Percentiles rank a stretch among this genome's conserved stretches.
Evolutionary conservation across 2,888 invertebrate genomes (phyloP).

Genomic region (Stramonita haemastoma): DNA sequence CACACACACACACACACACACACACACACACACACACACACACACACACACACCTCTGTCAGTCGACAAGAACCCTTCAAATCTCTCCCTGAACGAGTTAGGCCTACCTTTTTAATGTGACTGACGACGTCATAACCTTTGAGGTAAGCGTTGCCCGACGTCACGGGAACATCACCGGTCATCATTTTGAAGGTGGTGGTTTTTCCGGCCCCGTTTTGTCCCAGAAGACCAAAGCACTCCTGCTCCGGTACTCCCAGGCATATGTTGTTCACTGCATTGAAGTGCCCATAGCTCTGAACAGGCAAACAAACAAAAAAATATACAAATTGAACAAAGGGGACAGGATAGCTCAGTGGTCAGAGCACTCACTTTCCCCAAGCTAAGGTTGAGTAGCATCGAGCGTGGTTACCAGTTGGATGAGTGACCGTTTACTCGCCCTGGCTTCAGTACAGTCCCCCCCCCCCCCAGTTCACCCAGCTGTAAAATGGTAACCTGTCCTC

Average conservation of each 20-base stretch:
- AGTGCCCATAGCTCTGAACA: constrained; percentile 84
- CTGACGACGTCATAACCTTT: constrained; percentile 78
- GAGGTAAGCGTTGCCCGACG: constrained; percentile 85
- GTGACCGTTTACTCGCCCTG: too few species aligned
- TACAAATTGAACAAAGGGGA: too few species aligned
- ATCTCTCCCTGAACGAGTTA: not conserved
- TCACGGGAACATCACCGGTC: constrained; percentile 88
- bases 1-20: not conserved
- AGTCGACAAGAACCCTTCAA: not conserved
- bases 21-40: not conserved
- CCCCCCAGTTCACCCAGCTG: too few species aligned
- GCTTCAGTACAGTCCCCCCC: too few species aligned
- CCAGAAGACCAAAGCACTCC: constrained; percentile 89
- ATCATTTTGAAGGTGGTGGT: constrained; percentile 84
- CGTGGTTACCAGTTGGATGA: too few species aligned
- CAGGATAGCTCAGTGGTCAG: too few species aligned
- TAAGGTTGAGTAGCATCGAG: too few species aligned
- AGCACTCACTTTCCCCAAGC: too few species aligned
- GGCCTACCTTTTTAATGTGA: constrained; percentile 33
- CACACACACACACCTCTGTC: not conserved
- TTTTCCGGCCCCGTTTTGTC: constrained; percentile 77
- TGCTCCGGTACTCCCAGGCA: constrained; percentile 83
- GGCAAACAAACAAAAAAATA: not conserved
- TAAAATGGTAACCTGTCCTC: too few species aligned
- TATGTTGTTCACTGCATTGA: constrained; percentile 73